A percentile compares a stretch with the other conserved stretches of the same genome.
phyloP scores from a whole-genome alignment of 2,888 invertebrate genomes.

The Mythimna impura region DNA sequence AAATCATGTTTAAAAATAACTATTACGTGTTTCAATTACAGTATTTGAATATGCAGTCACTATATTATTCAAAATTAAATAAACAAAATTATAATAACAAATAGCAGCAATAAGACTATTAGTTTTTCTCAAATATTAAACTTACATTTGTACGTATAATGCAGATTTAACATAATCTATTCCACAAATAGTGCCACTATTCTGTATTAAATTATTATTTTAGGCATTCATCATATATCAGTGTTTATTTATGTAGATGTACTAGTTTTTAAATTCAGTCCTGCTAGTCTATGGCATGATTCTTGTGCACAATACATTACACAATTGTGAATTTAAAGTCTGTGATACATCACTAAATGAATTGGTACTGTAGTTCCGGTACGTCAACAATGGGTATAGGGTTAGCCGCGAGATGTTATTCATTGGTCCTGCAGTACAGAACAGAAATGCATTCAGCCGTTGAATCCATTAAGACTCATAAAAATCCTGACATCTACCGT shows the following conservation, averaged over 20 bases:
- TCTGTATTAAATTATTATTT: neutral
- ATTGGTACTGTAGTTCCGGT: constrained; percentile 71
- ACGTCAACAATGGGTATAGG: constrained; percentile 55
- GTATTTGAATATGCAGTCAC: neutral
- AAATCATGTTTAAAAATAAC: neutral
- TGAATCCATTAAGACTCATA: neutral
- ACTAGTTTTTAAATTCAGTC: constrained; percentile 46
- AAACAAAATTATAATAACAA: neutral
- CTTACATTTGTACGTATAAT: neutral
- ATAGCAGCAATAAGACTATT: neutral
- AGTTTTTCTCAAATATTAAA: neutral
- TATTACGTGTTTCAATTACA: neutral
- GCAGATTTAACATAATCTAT: neutral
- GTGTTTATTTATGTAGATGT: constrained; percentile 26
- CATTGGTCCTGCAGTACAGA: constrained; percentile 30
- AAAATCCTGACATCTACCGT: neutral
- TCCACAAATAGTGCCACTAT: neutral
- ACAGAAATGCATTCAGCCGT: constrained; percentile 42
- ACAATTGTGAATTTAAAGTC: constrained; percentile 64
- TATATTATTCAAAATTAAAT: neutral
- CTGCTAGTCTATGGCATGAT: constrained; percentile 44
- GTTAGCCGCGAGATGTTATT: constrained; percentile 37
- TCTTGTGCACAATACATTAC: constrained; percentile 58
- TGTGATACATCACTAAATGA: constrained; percentile 66
- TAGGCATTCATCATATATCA: neutral